These are phyloP conservation scores for Laticauda laticaudata DNA, from an alignment of 2,113 vertebrate species.

Conservation along the genomic window DNA sequence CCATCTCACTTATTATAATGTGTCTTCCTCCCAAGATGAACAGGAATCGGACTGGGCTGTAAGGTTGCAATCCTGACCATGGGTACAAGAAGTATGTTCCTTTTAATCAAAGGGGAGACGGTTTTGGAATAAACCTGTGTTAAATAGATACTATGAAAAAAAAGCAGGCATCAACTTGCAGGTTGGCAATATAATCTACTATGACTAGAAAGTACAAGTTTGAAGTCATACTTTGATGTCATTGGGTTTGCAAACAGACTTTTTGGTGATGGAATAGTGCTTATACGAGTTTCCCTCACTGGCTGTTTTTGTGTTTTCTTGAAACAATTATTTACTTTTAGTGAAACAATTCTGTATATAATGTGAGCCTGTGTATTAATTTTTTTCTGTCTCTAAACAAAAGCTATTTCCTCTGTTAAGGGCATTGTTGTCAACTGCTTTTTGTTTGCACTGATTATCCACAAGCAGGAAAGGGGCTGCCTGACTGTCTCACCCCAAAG, in stretches of 20 bases:
- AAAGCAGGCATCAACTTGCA: background rate
- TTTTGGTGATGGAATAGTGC: background rate
- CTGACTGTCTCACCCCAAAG: background rate
- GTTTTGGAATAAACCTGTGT: background rate
- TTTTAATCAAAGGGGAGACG: background rate
- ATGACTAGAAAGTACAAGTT: conserved; percentile 21
- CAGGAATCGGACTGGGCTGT: too few relatives aligned
- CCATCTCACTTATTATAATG: background rate
- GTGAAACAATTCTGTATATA: background rate
- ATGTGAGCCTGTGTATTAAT: background rate
- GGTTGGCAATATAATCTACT: background rate
- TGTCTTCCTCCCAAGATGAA: background rate
- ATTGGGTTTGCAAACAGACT: conserved; percentile 53
- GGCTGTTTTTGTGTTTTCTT: background rate
- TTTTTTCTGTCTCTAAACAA: background rate
- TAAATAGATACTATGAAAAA: too few relatives aligned
- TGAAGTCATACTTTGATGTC: conserved; percentile 18
- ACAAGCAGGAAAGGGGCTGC: background rate
- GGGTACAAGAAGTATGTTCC: background rate
- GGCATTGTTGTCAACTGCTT: background rate
- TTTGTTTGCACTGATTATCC: background rate
- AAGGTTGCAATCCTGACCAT: background rate
- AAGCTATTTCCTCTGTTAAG: background rate
- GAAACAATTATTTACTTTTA: background rate
- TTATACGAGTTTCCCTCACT: background rate